Conservation (phyloP, 2,113 vertebrate species). For the Phainopepla nitens region DNA sequence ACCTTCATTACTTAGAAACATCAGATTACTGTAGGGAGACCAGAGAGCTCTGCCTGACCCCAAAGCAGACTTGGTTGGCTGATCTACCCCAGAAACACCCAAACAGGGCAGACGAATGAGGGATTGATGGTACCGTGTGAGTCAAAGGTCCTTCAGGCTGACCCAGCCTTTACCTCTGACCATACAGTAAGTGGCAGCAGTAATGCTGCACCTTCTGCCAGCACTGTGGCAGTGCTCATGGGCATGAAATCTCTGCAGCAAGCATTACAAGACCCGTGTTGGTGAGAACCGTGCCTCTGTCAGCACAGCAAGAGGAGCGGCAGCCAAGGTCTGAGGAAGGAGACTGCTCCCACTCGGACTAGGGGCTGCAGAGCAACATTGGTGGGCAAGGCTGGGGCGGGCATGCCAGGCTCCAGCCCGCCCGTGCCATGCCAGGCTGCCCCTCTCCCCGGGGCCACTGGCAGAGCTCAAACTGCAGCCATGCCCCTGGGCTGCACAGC, state of each 20-base stretch:
- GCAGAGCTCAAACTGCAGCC: neutral
- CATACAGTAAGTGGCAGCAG: neutral
- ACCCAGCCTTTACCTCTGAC: neutral
- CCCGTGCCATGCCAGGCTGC: rapidly evolving
- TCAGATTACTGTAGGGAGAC: neutral
- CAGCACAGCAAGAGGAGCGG: neutral
- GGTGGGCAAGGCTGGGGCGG: neutral
- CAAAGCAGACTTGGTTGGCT: neutral
- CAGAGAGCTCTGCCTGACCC: neutral
- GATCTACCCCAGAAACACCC: neutral
- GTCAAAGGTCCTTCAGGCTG: neutral
- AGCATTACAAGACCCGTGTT: rapidly evolving
- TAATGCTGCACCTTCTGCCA: neutral
- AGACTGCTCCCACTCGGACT: neutral
- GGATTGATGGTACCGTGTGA: neutral
- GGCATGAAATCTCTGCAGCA: neutral
- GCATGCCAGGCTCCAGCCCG: neutral
- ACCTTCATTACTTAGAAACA: neutral
- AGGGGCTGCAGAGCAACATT: neutral
- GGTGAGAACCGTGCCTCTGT: rapidly evolving
- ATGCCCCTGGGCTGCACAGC: neutral
- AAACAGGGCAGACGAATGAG: neutral
- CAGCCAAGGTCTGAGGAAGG: neutral
- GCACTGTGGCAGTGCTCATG: rapidly evolving
- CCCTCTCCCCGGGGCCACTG: rapidly evolving